A percentile compares a stretch with the other conserved stretches of the same genome.
Evolutionary conservation across 30 jellyfish, hydroid and myxozoan genomes (phyloP).

Genomic region (Nemopilema nomurai): DNA sequence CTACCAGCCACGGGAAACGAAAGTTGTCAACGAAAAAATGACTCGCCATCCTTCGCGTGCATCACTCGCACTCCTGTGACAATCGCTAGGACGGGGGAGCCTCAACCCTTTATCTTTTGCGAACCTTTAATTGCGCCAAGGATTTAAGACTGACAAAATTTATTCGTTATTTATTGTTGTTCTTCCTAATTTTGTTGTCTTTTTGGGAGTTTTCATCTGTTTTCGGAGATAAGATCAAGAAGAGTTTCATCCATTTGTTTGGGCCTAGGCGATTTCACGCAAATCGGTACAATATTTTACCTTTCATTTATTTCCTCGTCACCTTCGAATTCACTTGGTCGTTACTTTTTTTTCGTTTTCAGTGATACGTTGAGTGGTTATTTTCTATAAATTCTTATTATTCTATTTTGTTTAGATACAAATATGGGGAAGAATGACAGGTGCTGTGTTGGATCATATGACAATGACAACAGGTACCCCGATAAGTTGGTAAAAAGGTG

Average conservation of each 20-base stretch:
- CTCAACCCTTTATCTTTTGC: no score
- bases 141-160: not conserved
- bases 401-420: not conserved
- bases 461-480: constrained; percentile 19
- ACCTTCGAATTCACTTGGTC: not conserved
- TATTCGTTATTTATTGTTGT: not conserved
- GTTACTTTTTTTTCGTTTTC: not conserved
- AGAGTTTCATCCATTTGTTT: not conserved
- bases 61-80: no score
- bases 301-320: not conserved
- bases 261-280: not conserved
- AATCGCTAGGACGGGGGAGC: no score
- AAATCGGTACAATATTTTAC: not conserved
- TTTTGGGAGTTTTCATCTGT: not conserved
- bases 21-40: no score
- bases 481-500: not conserved
- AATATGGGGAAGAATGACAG: not conserved
- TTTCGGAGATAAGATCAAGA: not conserved
- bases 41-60: no score
- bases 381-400: not conserved
- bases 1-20: no score
- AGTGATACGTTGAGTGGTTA: not conserved
- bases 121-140: constrained; percentile 13
- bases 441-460: constrained; percentile 10
- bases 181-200: not conserved